These are phyloP conservation scores for Perognathus longimembris DNA, from an alignment of 2,113 vertebrate genomes.

Conservation along the genomic window DNA sequence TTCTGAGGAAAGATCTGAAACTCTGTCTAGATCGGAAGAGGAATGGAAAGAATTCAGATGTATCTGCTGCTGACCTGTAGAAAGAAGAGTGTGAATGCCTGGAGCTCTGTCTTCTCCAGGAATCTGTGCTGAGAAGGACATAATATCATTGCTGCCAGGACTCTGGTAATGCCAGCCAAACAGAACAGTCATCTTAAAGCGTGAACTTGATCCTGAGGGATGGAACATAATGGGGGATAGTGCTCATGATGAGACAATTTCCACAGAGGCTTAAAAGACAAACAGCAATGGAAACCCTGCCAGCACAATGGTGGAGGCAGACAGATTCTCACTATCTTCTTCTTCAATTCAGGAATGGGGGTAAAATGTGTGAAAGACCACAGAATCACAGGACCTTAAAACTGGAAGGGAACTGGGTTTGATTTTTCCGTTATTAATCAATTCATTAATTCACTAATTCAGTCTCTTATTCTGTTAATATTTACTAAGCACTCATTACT, in stretches of 20 bases:
- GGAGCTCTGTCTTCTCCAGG: accelerated
- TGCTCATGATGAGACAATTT: too few relatives aligned
- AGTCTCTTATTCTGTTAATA: not conserved
- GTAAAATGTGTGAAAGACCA: not conserved
- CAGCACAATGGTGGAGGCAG: not conserved
- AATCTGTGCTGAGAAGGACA: not conserved
- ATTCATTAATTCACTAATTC: not conserved
- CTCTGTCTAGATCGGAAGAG: not conserved
- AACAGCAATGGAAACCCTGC: too few relatives aligned
- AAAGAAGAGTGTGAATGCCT: too few relatives aligned
- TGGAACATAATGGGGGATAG: not conserved
- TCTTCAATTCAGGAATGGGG: not conserved
- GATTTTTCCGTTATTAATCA: not conserved
- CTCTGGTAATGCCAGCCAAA: not conserved
- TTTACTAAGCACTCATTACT: not conserved
- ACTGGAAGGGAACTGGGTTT: not conserved
- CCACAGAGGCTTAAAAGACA: not conserved
- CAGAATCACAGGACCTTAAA: not conserved
- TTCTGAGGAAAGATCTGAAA: not conserved
- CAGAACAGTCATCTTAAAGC: not conserved
- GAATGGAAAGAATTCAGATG: not conserved
- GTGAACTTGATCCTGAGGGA: not conserved
- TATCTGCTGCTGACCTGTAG: too few relatives aligned
- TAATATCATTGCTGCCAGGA: accelerated
- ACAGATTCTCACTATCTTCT: not conserved